Percentiles rank a stretch among this genome's conserved stretches.
phyloP scores from a whole-genome alignment of 2,113 vertebrate genomes.

The Arvicanthis niloticus region DNA sequence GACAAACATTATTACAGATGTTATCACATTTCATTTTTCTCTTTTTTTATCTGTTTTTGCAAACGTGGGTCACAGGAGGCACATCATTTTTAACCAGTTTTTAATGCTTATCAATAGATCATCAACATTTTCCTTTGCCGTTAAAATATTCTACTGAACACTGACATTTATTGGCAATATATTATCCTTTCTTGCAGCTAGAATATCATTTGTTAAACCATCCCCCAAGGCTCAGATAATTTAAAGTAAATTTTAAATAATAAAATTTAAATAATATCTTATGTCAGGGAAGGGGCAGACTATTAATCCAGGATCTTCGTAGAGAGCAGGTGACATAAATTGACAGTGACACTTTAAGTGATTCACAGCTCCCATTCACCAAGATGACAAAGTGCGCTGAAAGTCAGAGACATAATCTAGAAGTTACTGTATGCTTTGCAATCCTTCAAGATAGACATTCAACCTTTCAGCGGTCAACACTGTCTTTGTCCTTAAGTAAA shows the following conservation, averaged over 20 bases:
- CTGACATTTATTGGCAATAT: conserved; percentile 60
- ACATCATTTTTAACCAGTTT: conserved; percentile 30
- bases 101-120: conserved; percentile 33
- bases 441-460: conserved; percentile 53
- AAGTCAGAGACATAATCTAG: not conserved
- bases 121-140: conserved; percentile 30
- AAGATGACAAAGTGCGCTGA: conserved; percentile 58
- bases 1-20: not conserved
- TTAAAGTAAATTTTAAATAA: conserved; percentile 68
- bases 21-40: conserved; percentile 1
- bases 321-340: conserved; percentile 40
- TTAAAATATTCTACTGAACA: conserved; percentile 55
- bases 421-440: not conserved
- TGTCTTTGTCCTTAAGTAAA: conserved; percentile 63
- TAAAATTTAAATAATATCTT: conserved; percentile 25
- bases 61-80: not conserved
- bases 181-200: conserved; percentile 60
- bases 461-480: not conserved
- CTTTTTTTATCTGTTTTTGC: not conserved
- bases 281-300: conserved; percentile 39
- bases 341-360: conserved; percentile 53
- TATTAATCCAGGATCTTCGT: conserved; percentile 52
- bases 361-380: conserved; percentile 54
- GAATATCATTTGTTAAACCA: conserved; percentile 64
- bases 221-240: conserved; percentile 50